Evolutionary conservation across 2,888 invertebrate species (phyloP), one percentile per base, ranked within the genome.

Genomic region (Micoletzkya japonica): DNA sequence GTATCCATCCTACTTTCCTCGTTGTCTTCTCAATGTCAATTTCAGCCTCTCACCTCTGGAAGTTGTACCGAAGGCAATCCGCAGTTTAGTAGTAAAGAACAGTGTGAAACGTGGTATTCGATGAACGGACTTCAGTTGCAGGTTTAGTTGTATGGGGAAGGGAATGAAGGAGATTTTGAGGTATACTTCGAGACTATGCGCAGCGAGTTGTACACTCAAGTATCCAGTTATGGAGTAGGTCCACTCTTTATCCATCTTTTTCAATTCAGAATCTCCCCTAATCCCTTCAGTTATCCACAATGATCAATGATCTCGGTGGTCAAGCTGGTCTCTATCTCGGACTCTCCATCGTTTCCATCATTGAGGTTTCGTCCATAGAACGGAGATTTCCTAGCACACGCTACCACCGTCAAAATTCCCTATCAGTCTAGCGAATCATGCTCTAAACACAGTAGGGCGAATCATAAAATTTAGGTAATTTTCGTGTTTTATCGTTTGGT

Each of bases 241-340:
- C 26, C 50, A 57, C 7, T 14, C 34, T 26, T n/a, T n/a, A n/a
- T n/a, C n/a, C n/a, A n/a, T n/a, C 14, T 17, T 44, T 17, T 44
- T 44, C 49, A 44, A 17, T 44, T 20, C n/a, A n/a, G n/a, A n/a
- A n/a, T n/a, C n/a, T n/a, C n/a, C n/a, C 28, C 54, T 54, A 17
- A 34, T 32, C 20, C 20, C n/a, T 71, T 61, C 78, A 86, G 86
- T 78, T 84, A 4, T 77, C 82, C 73, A 85, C 83, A 68, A 77
- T 86, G 64, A 82, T 86, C 34, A 86, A 86, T 54, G 86, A 86
- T 70, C 78, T 87, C 32, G 87, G 86, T 2, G 87, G 86, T 30
- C 86, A 86, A 71, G 82, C 86, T 28, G 87, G 87, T 7, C 75
- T 87, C 24, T 87, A 86, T 86, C 73, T 87, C 14, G 87, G 87